These are phyloP conservation scores for Trachythela sp. DNA, from an alignment of 64 coral and sea anemone genomes.

Conservation along the genomic window DNA sequence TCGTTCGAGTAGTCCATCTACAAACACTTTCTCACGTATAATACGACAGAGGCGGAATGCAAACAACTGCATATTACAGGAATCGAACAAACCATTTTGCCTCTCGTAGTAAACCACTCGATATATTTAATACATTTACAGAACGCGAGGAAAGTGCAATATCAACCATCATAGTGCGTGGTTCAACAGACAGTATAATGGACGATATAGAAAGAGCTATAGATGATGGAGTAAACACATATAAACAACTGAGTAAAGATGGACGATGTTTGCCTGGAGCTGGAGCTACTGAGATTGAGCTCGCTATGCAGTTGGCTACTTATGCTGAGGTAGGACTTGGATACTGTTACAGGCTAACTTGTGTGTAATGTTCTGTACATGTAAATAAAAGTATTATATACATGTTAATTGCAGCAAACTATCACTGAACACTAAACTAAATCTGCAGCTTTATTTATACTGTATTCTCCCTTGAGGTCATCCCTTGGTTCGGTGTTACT, in stretches of 20 bases:
- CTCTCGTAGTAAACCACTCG: not conserved
- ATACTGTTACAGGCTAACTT: not conserved
- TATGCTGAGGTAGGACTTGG: slow-evolving; percentile 70
- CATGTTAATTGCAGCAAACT: no score
- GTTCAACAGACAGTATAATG: slow-evolving; percentile 96
- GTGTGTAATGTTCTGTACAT: no score
- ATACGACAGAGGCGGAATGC: no score
- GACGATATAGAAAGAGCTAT: slow-evolving; percentile 89
- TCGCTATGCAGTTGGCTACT: slow-evolving; percentile 80
- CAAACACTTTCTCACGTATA: no score
- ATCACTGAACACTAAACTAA: no score
- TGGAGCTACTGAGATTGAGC: slow-evolving; percentile 92
- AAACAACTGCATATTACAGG: no score
- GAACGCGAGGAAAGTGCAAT: slow-evolving; percentile 86
- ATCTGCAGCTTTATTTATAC: no score
- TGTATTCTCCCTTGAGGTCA: no score
- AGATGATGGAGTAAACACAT: slow-evolving; percentile 97
- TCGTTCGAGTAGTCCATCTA: no score
- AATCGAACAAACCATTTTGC: not conserved
- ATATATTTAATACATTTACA: not conserved
- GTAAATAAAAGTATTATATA: no score
- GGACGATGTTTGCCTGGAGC: slow-evolving; percentile 84
- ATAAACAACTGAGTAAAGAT: slow-evolving; percentile 75
- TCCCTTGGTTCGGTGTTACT: no score
- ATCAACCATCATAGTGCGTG: slow-evolving; percentile 77